phyloP scores from a whole-genome alignment of 2,113 vertebrate species.

The Xerus inauris region DNA sequence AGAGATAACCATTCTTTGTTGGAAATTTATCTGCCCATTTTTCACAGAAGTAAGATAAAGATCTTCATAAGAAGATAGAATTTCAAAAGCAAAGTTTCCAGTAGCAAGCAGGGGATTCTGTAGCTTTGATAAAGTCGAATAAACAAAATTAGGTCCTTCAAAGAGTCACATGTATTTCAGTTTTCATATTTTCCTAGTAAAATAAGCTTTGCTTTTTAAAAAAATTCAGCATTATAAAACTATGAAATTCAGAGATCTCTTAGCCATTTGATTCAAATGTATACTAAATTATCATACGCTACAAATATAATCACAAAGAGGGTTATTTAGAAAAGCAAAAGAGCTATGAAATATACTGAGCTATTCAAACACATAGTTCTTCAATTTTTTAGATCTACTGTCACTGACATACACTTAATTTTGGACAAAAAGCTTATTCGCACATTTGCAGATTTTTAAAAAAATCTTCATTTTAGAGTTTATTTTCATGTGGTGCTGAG shows the following conservation, averaged over 20 bases:
- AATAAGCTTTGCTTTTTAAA: not conserved
- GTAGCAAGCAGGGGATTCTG: not conserved
- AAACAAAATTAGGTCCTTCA: constrained; percentile 1
- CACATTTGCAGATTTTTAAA: not conserved
- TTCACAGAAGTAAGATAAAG: not conserved
- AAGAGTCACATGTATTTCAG: not conserved
- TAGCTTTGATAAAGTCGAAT: not conserved
- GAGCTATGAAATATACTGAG: not conserved
- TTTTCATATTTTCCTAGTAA: constrained; percentile 31
- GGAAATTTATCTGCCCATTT: not conserved
- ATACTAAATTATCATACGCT: not conserved
- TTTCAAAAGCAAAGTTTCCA: not conserved
- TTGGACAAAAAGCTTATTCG: not conserved
- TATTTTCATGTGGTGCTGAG: no score
- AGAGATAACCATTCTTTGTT: not conserved
- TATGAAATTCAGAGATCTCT: not conserved
- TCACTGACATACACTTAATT: not conserved
- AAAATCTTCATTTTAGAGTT: no score
- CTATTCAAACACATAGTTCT: constrained; percentile 6
- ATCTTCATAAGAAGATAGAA: not conserved
- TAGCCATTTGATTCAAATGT: not conserved
- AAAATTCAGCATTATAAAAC: not conserved
- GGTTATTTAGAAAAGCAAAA: not conserved
- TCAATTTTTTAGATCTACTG: not conserved
- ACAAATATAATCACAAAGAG: not conserved